Evolutionary conservation across 1,140 invertebrate species (phyloP).

Genomic region (Sarcophaga peregrina): DNA sequence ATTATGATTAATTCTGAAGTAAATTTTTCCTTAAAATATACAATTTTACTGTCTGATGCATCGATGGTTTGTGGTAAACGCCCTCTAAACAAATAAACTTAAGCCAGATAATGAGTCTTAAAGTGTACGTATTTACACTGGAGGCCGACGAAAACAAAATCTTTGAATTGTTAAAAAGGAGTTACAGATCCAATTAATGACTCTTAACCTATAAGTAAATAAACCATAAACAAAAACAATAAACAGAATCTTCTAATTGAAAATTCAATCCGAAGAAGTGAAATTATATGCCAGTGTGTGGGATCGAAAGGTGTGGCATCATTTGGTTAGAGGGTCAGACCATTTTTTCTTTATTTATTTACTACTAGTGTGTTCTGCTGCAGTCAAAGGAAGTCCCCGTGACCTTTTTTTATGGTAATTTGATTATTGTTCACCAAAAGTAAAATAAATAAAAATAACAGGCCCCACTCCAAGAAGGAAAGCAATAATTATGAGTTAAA

Average conservation of each 20-base stretch:
- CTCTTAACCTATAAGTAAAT: neutral
- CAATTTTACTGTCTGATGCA: neutral
- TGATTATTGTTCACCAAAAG: neutral
- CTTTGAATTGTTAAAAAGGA: too few relatives aligned
- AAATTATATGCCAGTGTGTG: neutral
- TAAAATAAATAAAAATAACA: too few relatives aligned
- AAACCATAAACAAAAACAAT: neutral
- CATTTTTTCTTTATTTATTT: neutral
- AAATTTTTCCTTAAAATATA: neutral
- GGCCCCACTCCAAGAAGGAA: too few relatives aligned
- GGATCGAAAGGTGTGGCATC: neutral
- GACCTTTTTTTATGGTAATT: neutral
- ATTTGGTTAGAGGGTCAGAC: constrained; percentile 17
- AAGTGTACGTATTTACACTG: neutral
- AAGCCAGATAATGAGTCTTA: neutral
- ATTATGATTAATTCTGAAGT: constrained; percentile 20
- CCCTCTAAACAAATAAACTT: neutral
- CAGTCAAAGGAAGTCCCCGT: neutral
- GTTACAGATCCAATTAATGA: neutral
- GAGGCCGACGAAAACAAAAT: too few relatives aligned
- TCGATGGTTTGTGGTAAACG: constrained; percentile 18
- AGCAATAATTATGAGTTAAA: too few relatives aligned
- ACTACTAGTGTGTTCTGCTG: neutral
- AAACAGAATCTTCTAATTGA: too few relatives aligned
- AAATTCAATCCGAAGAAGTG: neutral